Evolutionary conservation across 2,888 invertebrate species (phyloP).

Genomic region (Meteorus cinctellus): DNA sequence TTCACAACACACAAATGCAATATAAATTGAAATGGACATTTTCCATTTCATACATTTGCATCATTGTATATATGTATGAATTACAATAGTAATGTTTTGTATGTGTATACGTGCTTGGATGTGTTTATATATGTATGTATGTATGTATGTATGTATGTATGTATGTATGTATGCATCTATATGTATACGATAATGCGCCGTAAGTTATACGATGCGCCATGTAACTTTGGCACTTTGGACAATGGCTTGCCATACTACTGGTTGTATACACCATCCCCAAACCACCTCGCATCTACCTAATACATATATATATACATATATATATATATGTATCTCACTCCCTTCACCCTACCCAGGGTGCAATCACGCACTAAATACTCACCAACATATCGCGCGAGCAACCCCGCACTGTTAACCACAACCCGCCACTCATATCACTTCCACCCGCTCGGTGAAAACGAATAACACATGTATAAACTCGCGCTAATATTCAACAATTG

Average conservation of each 20-base stretch:
- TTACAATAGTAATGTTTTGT: neutral
- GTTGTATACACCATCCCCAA: neutral
- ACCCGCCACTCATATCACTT: slow-evolving; percentile 5
- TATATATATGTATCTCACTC: neutral
- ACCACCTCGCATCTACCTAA: slow-evolving; percentile 20
- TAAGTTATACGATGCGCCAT: slow-evolving; percentile 62
- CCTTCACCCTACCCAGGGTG: slow-evolving; percentile 39
- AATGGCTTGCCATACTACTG: slow-evolving; percentile 54
- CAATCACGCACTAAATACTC: slow-evolving; percentile 61
- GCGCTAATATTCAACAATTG: too few relatives aligned
- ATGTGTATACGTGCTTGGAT: neutral
- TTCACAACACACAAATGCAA: neutral
- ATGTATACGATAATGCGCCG: slow-evolving; percentile 57
- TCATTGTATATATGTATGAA: neutral
- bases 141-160: neutral
- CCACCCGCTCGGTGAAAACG: slow-evolving; percentile 36
- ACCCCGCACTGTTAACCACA: slow-evolving; percentile 3
- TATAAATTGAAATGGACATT: neutral
- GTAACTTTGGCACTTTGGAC: slow-evolving; percentile 70
- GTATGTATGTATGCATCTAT: neutral
- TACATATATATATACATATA: slow-evolving; percentile 15
- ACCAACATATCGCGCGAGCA: slow-evolving; percentile 17
- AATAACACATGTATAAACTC: neutral
- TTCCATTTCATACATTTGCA: neutral
- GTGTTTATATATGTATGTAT: neutral